Evolutionary conservation across 2,797 vertebrate species (phyloP).

Genomic region (Chelon labrosus): DNA sequence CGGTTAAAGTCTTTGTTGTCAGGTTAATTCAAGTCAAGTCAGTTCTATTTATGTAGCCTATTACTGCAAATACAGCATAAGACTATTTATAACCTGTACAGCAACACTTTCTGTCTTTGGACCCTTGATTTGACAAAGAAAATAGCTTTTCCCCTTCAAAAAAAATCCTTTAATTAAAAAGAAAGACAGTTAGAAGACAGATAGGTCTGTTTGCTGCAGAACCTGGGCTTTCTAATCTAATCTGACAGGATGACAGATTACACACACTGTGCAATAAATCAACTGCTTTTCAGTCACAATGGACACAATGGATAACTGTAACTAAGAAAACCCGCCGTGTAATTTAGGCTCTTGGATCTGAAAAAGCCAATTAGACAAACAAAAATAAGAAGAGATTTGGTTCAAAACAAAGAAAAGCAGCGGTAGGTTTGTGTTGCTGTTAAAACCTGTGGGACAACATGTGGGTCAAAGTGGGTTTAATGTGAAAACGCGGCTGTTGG

Average conservation of each 20-base stretch:
- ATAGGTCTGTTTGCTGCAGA: neutral
- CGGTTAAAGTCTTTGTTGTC: neutral
- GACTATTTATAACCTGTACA: too few species aligned
- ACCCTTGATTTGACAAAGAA: too few species aligned
- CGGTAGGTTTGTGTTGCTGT: neutral
- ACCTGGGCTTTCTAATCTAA: constrained; percentile 10
- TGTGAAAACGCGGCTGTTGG: neutral
- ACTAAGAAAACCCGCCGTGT: constrained; percentile 4
- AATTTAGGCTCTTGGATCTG: neutral
- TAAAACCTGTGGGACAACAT: neutral
- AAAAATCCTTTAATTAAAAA: neutral
- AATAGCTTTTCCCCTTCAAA: too few species aligned
- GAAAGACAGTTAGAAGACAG: neutral
- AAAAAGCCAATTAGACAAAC: constrained; percentile 4
- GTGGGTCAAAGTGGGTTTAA: constrained; percentile 22
- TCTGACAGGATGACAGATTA: constrained; percentile 21
- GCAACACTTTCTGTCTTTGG: too few species aligned
- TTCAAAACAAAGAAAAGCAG: constrained; percentile 3
- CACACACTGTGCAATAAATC: constrained; percentile 6
- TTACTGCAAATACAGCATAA: too few species aligned
- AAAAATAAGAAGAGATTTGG: neutral
- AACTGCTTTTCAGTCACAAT: neutral
- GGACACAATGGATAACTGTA: neutral
- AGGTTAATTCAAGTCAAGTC: too few species aligned
- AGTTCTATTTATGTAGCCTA: too few species aligned